Conservation (phyloP, 1,140 invertebrate genomes). For the Vanessa atalanta region DNA sequence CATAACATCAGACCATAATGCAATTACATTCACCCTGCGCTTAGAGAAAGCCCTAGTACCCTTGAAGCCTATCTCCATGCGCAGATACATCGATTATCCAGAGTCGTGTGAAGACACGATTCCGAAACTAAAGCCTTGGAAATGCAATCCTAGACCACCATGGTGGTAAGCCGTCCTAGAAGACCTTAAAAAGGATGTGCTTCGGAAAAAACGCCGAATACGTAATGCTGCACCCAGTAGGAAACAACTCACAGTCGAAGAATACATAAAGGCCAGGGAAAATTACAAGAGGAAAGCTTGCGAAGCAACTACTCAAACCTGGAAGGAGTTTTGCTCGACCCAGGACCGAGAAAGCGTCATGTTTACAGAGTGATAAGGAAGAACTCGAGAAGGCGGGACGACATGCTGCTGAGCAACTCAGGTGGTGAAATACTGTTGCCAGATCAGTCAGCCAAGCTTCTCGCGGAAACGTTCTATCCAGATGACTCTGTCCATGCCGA, state of each 20-base stretch:
- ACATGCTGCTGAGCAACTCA: slow-evolving; percentile 14
- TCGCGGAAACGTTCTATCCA: slow-evolving; percentile 42
- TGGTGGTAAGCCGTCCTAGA: slow-evolving; percentile 42
- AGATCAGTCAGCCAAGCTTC: slow-evolving; percentile 24
- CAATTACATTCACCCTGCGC: neutral
- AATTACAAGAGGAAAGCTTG: slow-evolving; percentile 16
- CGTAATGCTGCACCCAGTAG: slow-evolving; percentile 39
- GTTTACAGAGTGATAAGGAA: slow-evolving; percentile 39
- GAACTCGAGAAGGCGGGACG: slow-evolving; percentile 28
- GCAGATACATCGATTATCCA: slow-evolving; percentile 15
- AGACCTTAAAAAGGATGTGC: slow-evolving; percentile 28
- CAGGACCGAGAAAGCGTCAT: slow-evolving; percentile 42
- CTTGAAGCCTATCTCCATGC: neutral
- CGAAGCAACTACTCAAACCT: slow-evolving; percentile 36
- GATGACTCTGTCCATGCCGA: slow-evolving; percentile 29
- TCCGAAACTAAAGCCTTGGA: slow-evolving; percentile 9
- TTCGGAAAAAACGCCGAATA: slow-evolving; percentile 36
- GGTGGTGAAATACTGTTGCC: slow-evolving; percentile 28
- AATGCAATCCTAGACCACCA: slow-evolving; percentile 19
- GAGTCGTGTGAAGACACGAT: slow-evolving; percentile 35
- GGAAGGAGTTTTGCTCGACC: slow-evolving; percentile 46
- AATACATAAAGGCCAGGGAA: slow-evolving; percentile 32
- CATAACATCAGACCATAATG: neutral
- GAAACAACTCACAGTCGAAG: slow-evolving; percentile 21
- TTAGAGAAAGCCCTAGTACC: neutral